Evolutionary conservation across 2,113 vertebrate species (phyloP).

Genomic region (Oryzias curvinotus): DNA sequence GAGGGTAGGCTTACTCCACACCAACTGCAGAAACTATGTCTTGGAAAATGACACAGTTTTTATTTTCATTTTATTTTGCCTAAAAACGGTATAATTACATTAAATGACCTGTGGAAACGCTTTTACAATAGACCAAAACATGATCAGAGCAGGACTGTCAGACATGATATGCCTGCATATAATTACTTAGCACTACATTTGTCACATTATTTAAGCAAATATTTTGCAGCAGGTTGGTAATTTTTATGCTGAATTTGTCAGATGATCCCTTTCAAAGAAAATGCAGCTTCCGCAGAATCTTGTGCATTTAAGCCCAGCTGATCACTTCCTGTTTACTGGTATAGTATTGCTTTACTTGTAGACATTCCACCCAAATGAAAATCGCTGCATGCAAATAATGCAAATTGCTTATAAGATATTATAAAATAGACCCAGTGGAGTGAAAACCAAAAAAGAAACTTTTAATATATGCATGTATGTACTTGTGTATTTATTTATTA

Average conservation of each 20-base stretch:
- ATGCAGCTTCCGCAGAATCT: conserved; percentile 19
- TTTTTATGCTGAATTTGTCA: conserved; percentile 1
- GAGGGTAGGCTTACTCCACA: too few relatives aligned
- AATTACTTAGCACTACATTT: background rate
- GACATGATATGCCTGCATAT: background rate
- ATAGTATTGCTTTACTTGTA: conserved; percentile 15
- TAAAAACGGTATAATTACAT: too few relatives aligned
- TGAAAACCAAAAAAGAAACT: too few relatives aligned
- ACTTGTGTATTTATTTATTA: background rate
- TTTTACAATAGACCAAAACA: too few relatives aligned
- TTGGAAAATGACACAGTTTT: too few relatives aligned
- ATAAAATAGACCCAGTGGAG: too few relatives aligned
- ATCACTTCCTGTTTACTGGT: conserved; percentile 48
- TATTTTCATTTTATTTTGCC: too few relatives aligned
- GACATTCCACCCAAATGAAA: background rate
- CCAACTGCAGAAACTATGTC: too few relatives aligned
- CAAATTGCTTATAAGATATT: too few relatives aligned
- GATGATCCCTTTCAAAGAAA: background rate
- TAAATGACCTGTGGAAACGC: too few relatives aligned
- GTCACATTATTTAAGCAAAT: conserved; percentile 1
- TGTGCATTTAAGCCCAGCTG: background rate
- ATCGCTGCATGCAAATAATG: too few relatives aligned
- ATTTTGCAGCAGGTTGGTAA: background rate
- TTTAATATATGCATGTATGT: background rate
- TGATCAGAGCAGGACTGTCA: too few relatives aligned